Evolutionary conservation across 2,113 vertebrate species (phyloP).

Genomic region (Myodes glareolus): DNA sequence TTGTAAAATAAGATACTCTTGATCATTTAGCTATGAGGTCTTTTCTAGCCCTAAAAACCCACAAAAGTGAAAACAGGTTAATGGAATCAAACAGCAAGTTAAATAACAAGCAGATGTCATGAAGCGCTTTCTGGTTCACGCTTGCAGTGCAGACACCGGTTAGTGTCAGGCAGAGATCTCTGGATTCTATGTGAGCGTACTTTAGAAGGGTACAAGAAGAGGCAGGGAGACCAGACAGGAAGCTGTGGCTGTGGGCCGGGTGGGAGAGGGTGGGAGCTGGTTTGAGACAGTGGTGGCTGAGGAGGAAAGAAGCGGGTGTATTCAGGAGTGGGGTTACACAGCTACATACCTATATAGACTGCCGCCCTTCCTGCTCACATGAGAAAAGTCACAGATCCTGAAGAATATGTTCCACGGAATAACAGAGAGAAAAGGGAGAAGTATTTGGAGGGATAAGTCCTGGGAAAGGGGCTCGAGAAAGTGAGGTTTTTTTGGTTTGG

Average conservation of each 20-base stretch:
- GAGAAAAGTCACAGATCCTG: not conserved
- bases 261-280: not conserved
- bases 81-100: not conserved
- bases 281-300: not conserved
- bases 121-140: not conserved
- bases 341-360: accelerated
- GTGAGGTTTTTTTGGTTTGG: no score
- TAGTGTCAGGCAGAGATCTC: not conserved
- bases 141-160: not conserved
- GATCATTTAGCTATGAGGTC: not conserved
- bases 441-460: not conserved
- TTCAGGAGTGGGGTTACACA: not conserved
- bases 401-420: not conserved
- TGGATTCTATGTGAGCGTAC: not conserved
- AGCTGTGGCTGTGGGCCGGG: not conserved
- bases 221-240: not conserved
- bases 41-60: not conserved
- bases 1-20: not conserved
- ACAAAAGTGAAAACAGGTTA: not conserved
- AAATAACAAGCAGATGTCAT: not conserved
- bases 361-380: not conserved
- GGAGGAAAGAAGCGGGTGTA: not conserved
- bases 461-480: not conserved
- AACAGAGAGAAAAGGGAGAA: not conserved
- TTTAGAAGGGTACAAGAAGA: not conserved